Conservation (phyloP, 2,113 vertebrate genomes). For the Plotosus lineatus region DNA sequence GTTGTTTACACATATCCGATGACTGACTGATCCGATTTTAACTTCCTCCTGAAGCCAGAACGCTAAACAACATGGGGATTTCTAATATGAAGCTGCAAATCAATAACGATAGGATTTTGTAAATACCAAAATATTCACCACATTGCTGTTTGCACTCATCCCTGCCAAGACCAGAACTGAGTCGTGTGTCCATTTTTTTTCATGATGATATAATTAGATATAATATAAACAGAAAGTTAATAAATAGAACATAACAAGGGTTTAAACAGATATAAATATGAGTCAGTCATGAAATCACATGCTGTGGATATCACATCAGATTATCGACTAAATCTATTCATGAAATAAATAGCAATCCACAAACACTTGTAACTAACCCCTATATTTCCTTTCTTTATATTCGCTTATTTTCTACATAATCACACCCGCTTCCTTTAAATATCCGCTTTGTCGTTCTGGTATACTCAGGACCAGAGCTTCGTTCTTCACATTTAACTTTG, state of each 20-base stretch:
- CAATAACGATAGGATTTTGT: neutral
- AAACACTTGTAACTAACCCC: neutral
- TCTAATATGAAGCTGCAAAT: neutral
- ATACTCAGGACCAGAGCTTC: neutral
- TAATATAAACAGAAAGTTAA: neutral
- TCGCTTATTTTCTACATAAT: neutral
- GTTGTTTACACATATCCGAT: neutral
- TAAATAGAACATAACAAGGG: neutral
- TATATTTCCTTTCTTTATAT: neutral
- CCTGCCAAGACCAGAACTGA: neutral
- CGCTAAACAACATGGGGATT: neutral
- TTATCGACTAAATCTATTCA: too few relatives aligned
- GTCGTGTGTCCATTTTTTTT: neutral
- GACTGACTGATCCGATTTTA: neutral
- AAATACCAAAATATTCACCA: neutral
- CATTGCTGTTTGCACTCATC: neutral
- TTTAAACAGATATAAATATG: slow-evolving; percentile 3
- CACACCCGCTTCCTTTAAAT: neutral
- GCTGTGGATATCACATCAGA: slow-evolving; percentile 21
- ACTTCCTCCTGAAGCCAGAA: neutral
- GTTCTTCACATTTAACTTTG: slow-evolving; percentile 6
- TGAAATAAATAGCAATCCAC: slow-evolving; percentile 10
- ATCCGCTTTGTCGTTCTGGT: neutral
- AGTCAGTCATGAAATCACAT: neutral
- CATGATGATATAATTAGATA: neutral